A percentile compares a stretch with the other conserved stretches of the same genome.
Conservation (phyloP, 2,888 invertebrate genomes). For the Volucella bombylans region DNA sequence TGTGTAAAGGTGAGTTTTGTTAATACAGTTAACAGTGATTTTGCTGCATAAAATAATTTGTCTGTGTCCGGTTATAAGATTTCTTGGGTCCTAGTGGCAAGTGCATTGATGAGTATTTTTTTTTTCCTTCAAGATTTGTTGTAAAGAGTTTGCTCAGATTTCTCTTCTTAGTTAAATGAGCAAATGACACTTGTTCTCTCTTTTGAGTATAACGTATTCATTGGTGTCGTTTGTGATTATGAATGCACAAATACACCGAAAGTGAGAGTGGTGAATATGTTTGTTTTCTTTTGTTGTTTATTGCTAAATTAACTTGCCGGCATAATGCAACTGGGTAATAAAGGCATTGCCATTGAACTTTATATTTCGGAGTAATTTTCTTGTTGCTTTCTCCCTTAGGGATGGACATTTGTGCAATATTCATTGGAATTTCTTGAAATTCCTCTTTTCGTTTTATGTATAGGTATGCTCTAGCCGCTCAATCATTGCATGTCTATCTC, state of each 20-base stretch:
- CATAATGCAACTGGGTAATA: background rate
- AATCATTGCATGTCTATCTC: no score
- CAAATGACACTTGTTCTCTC: conserved; percentile 40
- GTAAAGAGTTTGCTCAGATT: conserved; percentile 1
- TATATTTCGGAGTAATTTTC: no score
- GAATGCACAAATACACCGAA: background rate
- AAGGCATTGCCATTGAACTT: no score
- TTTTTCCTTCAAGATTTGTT: conserved; percentile 17
- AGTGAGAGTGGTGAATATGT: conserved; percentile 43
- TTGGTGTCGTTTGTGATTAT: background rate
- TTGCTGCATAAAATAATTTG: background rate
- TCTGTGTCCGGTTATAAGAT: background rate
- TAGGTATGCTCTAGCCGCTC: no score
- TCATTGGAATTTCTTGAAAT: no score
- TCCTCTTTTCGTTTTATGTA: no score
- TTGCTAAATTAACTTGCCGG: conserved; percentile 33
- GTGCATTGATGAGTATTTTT: conserved; percentile 18
- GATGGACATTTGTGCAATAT: no score
- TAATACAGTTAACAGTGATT: background rate
- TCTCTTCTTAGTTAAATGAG: conserved; percentile 32
- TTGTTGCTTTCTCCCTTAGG: no score
- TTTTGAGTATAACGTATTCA: no score
- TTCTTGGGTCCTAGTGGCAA: conserved; percentile 3
- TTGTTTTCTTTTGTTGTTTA: conserved; percentile 53
- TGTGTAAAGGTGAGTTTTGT: conserved; percentile 35